A percentile compares a stretch with the other conserved stretches of the same genome.
These are phyloP conservation scores for Aplochiton taeniatus DNA, from an alignment of 2,797 vertebrate genomes.

Conservation along the genomic window DNA sequence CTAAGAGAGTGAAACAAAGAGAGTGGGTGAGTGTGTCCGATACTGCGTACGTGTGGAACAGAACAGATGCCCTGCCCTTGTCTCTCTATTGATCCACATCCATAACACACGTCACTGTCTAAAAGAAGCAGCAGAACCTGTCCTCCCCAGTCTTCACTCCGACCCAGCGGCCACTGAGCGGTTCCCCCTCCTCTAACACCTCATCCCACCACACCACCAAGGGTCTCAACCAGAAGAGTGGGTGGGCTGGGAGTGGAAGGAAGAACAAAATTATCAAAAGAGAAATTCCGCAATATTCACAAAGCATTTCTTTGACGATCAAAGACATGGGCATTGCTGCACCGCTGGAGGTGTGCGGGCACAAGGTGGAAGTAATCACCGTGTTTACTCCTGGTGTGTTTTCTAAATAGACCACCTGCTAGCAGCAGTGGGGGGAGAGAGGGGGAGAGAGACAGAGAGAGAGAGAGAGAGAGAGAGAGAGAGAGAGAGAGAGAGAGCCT, in stretches of 20 bases:
- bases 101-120: neutral
- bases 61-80: neutral
- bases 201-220: no score
- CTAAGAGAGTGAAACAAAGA: no score
- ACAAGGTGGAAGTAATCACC: neutral
- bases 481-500: conserved; percentile 27
- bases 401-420: conserved; percentile 68
- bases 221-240: no score
- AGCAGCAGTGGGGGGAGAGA: conserved; percentile 22
- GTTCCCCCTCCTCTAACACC: no score
- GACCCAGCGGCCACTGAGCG: no score
- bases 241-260: no score
- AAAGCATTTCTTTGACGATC: no score
- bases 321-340: neutral
- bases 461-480: no score
- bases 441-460: no score
- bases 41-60: neutral
- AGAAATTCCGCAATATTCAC: no score
- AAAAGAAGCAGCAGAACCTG: neutral
- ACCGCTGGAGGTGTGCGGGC: neutral
- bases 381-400: conserved; percentile 62
- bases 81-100: neutral
- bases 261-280: no score
- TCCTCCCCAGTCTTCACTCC: no score
- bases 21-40: conserved; percentile 3